A percentile compares a stretch with the other conserved stretches of the same genome.
phyloP scores from a whole-genome alignment of 2,113 vertebrate genomes.

The Cervus canadensis region DNA sequence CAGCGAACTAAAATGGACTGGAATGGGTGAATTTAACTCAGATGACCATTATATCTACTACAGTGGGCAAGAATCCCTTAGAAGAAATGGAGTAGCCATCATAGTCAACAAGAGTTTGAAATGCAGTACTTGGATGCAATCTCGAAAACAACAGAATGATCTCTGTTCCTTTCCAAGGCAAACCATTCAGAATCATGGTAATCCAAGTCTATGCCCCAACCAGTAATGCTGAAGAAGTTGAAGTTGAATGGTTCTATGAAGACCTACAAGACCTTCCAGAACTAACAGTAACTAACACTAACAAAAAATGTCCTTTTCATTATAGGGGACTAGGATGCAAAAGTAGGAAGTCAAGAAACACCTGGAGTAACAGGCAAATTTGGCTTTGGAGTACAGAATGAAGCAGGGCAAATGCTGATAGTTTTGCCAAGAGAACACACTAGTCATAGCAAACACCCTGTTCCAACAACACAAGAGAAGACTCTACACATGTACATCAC shows the following conservation, averaged over 20 bases:
- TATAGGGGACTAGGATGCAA: not conserved
- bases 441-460: not conserved
- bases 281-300: not conserved
- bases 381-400: not conserved
- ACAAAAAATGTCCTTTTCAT: not conserved
- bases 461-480: not conserved
- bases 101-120: not conserved
- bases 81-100: not conserved
- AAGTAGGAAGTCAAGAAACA: not conserved
- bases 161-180: not conserved
- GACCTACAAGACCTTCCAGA: not conserved
- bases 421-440: not conserved
- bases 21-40: not conserved
- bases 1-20: not conserved
- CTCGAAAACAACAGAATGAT: rapidly evolving
- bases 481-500: not conserved
- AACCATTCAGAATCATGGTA: not conserved
- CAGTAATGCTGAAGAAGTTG: not conserved
- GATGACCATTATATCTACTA: not conserved
- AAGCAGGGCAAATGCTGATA: not conserved
- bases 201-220: not conserved
- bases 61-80: not conserved
- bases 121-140: not conserved
- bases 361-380: not conserved
- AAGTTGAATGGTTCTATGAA: not conserved